Evolutionary conservation across 2,797 vertebrate species (phyloP), one percentile per base, ranked within the genome.

Genomic region (Sphenodon punctatus): DNA sequence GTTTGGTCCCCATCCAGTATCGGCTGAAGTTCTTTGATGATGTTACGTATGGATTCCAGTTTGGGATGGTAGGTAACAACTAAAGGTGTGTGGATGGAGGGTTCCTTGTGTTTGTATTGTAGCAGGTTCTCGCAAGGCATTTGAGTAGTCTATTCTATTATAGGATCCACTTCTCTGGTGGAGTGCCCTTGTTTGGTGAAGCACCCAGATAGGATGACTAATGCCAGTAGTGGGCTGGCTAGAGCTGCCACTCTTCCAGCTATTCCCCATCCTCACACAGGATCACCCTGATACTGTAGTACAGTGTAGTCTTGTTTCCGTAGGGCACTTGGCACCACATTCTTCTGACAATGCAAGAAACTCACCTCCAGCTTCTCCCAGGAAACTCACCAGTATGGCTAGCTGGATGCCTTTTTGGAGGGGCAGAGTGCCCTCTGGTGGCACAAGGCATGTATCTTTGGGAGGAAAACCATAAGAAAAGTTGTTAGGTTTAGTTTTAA

Each of bases 391-490:
- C 32, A 8, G 34, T 32, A 14, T 30, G 19, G 8, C 12, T 10
- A 39, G 38, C 48, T 13, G 6, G 36, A 23, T 42, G 39, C 43
- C 60, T 56, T 36, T 65, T 71, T 43, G 45, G 61, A 60, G 41
- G 75, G 60, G 30, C 17, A 45, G 45, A 38, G 39, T 53, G 67
- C 80, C 80, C 80, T 71, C 80, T 77, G 25, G 80, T 60, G 80
- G 80, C 25, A 39, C 38, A 34, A 60, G 55, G 19, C 32, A 34
- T 17, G 58, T 20, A 58, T 32, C 12, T 5, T 4, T 13, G 11
- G 11, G 32, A 36, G 58, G 36, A 11, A 55, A 22, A 12, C 34
- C 34, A 7, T n/a, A 10, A 34, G 32, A 36, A 20, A 12, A 22
- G 7, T 36, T 36, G 32, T 36, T 30, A 32, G 30, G 49, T n/a